These are phyloP conservation scores for Siniperca chuatsi DNA, from an alignment of 2,113 vertebrate species.

Conservation along the genomic window DNA sequence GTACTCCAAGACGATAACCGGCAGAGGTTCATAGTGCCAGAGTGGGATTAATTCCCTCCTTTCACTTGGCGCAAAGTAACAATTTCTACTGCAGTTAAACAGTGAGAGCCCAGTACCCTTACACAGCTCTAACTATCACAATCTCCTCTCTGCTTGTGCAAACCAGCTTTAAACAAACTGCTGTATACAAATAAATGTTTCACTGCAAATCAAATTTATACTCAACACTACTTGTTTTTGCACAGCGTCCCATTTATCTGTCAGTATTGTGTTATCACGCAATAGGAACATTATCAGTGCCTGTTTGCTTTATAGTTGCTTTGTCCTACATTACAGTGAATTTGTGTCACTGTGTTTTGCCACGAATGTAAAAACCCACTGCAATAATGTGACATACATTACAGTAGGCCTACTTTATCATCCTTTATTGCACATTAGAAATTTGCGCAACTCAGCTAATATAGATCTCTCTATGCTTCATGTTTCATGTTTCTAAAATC, in stretches of 20 bases:
- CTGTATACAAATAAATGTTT: conserved; percentile 9
- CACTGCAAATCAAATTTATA: neutral
- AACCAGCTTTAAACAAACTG: neutral
- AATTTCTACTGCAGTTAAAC: neutral
- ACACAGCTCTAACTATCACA: neutral
- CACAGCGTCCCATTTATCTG: conserved; percentile 2
- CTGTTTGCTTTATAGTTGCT: conserved; percentile 6
- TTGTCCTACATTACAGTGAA: neutral
- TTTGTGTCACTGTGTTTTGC: conserved; percentile 26
- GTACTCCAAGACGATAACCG: neutral
- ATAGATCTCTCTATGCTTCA: conserved; percentile 1
- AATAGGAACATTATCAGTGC: neutral
- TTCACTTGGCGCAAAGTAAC: conserved; percentile 1
- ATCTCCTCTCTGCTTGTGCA: neutral
- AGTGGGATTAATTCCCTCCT: neutral
- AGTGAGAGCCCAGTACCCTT: neutral
- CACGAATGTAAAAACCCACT: conserved; percentile 19
- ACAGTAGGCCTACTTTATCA: neutral
- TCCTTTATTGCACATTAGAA: conserved; percentile 44
- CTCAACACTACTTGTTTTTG: neutral
- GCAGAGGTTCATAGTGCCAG: conserved; percentile 2
- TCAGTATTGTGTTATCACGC: conserved; percentile 1
- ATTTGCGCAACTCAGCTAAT: conserved; percentile 29
- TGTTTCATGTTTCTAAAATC: conserved; percentile 39
- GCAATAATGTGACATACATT: conserved; percentile 20